phyloP scores from a whole-genome alignment of 2,797 vertebrate genomes.

The Cichlasoma orientale region DNA sequence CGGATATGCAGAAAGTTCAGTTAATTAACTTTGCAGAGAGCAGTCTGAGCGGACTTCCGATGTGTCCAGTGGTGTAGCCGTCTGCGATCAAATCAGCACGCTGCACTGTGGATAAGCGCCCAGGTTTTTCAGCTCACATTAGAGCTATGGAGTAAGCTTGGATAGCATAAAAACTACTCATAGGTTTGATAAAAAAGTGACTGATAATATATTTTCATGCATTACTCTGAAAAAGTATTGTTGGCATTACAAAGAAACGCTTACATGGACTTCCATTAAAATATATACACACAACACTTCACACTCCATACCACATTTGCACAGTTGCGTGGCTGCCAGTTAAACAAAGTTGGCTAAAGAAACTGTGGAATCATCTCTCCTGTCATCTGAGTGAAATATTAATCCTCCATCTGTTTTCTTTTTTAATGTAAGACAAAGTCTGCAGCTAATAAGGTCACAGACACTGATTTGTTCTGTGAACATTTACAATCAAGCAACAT shows the following conservation, averaged over 20 bases:
- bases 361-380: neutral
- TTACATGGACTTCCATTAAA: neutral
- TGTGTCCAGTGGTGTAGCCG: slow-evolving; percentile 19
- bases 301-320: neutral
- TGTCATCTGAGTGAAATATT: neutral
- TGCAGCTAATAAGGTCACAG: neutral
- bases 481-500: neutral
- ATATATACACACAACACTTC: neutral
- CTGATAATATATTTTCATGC: neutral
- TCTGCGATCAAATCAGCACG: slow-evolving; percentile 6
- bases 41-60: slow-evolving; percentile 13
- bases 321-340: neutral
- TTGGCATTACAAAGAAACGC: neutral
- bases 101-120: neutral
- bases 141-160: neutral
- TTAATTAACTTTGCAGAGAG: slow-evolving; percentile 13
- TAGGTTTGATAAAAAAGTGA: neutral
- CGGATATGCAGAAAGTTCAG: neutral
- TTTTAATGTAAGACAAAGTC: neutral
- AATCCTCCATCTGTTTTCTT: neutral
- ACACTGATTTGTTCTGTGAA: neutral
- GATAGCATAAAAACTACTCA: neutral
- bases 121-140: neutral
- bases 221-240: neutral
- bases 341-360: neutral